These are phyloP conservation scores for Cacatua alba DNA, from an alignment of 2,113 vertebrate genomes.

Conservation along the genomic window DNA sequence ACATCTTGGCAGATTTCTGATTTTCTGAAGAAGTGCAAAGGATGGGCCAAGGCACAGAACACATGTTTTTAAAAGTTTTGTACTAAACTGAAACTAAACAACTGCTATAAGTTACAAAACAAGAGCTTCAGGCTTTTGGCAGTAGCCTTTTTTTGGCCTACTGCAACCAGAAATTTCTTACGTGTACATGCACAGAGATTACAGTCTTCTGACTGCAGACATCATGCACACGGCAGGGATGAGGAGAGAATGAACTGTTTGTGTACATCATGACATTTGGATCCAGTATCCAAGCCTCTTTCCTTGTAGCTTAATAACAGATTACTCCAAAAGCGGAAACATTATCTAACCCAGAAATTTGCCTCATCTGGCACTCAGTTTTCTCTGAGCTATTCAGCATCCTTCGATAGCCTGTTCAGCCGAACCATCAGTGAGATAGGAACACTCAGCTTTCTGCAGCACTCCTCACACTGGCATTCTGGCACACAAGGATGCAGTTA, in stretches of 20 bases:
- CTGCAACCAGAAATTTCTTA: not conserved
- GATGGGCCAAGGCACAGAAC: not conserved
- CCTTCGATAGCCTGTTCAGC: not conserved
- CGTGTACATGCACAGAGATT: not conserved
- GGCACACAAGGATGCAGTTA: not conserved
- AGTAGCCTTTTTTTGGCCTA: not conserved
- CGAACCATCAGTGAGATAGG: fast-evolving
- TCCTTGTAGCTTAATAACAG: not conserved
- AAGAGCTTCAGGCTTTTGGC: not conserved
- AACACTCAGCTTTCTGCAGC: not conserved
- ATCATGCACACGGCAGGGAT: not conserved
- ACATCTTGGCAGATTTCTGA: not conserved
- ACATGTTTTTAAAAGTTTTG: not conserved
- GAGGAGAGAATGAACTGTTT: not conserved
- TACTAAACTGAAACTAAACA: not conserved
- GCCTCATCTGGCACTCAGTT: not conserved
- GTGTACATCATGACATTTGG: not conserved
- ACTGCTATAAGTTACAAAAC: not conserved
- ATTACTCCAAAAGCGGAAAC: not conserved
- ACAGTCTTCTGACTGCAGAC: not conserved
- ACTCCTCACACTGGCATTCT: fast-evolving
- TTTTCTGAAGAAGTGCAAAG: not conserved
- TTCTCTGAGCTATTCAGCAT: not conserved
- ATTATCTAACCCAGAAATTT: not conserved
- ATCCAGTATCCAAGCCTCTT: not conserved